Evolutionary conservation across 30 jellyfish, hydroid and myxozoan species (phyloP), one percentile per base, ranked within the genome.

Genomic region (Aurelia aurita): DNA sequence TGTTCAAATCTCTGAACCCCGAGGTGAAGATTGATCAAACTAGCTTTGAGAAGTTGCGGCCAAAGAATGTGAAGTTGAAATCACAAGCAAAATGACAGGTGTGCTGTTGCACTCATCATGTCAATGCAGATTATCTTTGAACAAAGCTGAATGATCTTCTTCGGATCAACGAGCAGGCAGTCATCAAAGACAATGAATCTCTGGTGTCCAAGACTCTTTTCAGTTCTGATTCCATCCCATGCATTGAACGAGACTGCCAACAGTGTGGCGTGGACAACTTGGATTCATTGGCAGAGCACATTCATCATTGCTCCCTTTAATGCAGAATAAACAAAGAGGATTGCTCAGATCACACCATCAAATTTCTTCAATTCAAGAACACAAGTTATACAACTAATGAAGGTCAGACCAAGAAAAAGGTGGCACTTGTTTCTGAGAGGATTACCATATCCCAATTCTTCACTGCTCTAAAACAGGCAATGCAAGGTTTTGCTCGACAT

Each of bases 81-180:
- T 39, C 72, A 27, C 72, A 53, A 49, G 79, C 86, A 20, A 47
- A 75, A 75, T 4, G 87, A 53, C 87, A 75, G 22, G 91, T 80
- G 76, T 80, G 87, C 51, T 80, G 91, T 80, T 80, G 91, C 76
- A 80, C 61, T 22, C 74, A 80, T 16, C 91, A 80, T 80, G 91
- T 80, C n/a, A 80, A 80, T 57, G 76, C 69, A 74, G 76, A 54
- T 32, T 80, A 63, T 57, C 72, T 80, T 63, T 54, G 91, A 32
- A 47, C 77, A 51, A 80, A 67, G 74, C 72, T 67, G 75, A 80
- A 80, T 66, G 76, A 45, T 63, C 91, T 80, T 46, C 76, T 80
- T 35, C 64, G 76, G 34, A 47, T 64, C 58, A 80, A 80, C 31
- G 74, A 80, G 44, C 85, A 43, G 74, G 35, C 77, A 46, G 72